A percentile compares a stretch with the other conserved stretches of the same genome.
These are phyloP conservation scores for Ctenoplectra terminalis DNA, from an alignment of 1,140 invertebrate genomes.

Conservation along the genomic window DNA sequence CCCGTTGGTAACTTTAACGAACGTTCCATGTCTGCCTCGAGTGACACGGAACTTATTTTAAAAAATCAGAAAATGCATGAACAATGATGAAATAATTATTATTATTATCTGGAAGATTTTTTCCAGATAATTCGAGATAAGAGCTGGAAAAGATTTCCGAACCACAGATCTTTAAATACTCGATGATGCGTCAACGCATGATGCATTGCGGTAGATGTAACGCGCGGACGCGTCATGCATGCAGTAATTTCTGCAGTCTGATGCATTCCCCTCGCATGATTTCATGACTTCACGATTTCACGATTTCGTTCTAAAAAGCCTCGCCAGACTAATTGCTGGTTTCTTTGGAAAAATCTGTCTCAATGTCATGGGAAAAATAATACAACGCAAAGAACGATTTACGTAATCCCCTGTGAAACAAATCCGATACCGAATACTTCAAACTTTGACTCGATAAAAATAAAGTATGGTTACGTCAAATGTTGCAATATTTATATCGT, in stretches of 20 bases:
- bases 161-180: not conserved
- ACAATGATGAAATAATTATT: not conserved
- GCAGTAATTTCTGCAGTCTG: slow-evolving; percentile 13
- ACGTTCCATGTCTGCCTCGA: not conserved
- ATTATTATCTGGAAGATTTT: too few species aligned
- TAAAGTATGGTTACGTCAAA: not conserved
- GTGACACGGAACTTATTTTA: not conserved
- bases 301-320: not conserved
- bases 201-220: slow-evolving; percentile 3
- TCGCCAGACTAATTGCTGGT: not conserved
- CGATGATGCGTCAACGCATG: not conserved
- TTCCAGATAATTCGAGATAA: not conserved
- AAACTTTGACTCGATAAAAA: not conserved
- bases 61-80: not conserved
- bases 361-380: not conserved
- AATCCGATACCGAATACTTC: not conserved
- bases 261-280: not conserved
- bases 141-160: not conserved
- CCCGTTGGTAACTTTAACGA: not conserved
- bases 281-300: too few species aligned
- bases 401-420: not conserved
- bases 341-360: not conserved
- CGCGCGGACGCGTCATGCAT: not conserved
- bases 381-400: not conserved
- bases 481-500: slow-evolving; percentile 1